A percentile compares a stretch with the other conserved stretches of the same genome.
Evolutionary conservation across 2,888 invertebrate genomes (phyloP).

Genomic region (Hemicrepidius hirtus): DNA sequence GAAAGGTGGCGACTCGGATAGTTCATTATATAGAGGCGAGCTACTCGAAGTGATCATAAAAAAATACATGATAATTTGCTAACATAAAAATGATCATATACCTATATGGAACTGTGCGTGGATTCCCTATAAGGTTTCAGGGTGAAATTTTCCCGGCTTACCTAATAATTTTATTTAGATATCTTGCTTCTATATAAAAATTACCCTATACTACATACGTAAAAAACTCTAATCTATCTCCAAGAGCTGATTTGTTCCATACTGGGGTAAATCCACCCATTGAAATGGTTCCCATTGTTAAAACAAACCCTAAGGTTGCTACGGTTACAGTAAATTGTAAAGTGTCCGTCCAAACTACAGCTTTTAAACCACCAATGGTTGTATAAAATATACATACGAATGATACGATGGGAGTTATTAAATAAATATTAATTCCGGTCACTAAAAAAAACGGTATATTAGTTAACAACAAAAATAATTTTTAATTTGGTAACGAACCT

Average conservation of each 20-base stretch:
- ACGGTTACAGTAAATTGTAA: conserved; percentile 69
- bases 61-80: too few species aligned
- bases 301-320: conserved; percentile 64
- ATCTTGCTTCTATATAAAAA: too few species aligned
- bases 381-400: conserved; percentile 83
- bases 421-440: conserved; percentile 78
- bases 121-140: too few species aligned
- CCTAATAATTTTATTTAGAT: too few species aligned
- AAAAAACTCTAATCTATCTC: conserved; percentile 66
- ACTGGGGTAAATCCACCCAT: conserved; percentile 66
- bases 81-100: too few species aligned
- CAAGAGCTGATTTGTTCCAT: conserved; percentile 64
- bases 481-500: conserved; percentile 70
- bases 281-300: conserved; percentile 65
- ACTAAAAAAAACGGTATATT: conserved; percentile 71
- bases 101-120: too few species aligned
- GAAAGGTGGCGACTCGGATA: too few species aligned
- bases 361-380: conserved; percentile 73
- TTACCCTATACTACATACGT: conserved; percentile 62
- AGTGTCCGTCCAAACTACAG: conserved; percentile 70
- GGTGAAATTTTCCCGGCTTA: too few species aligned
- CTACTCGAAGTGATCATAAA: too few species aligned
- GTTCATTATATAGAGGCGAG: too few species aligned
- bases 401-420: conserved; percentile 78
- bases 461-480: neutral